phyloP scores from a whole-genome alignment of 2,888 invertebrate genomes.

The Cryptophagus acutangulus region DNA sequence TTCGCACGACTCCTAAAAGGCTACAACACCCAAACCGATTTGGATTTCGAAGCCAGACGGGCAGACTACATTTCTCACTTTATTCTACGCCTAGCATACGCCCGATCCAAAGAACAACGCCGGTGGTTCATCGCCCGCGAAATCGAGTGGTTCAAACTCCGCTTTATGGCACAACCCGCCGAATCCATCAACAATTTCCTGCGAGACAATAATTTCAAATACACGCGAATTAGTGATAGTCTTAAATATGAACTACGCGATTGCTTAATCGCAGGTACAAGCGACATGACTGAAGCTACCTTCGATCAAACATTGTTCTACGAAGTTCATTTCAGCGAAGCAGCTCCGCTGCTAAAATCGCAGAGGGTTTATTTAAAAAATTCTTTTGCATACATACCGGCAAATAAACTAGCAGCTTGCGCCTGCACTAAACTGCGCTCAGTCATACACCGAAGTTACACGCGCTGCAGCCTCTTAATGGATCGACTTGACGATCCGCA shows the following conservation, averaged over 20 bases:
- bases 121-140: slow-evolving; percentile 88
- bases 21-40: slow-evolving; percentile 50
- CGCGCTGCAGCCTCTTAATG: no score
- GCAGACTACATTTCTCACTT: slow-evolving; percentile 91
- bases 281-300: slow-evolving; percentile 51
- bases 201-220: slow-evolving; percentile 61
- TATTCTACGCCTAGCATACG: slow-evolving; percentile 86
- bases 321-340: slow-evolving; percentile 63
- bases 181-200: slow-evolving; percentile 60
- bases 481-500: no score
- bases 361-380: slow-evolving; percentile 73
- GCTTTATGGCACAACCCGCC: slow-evolving; percentile 60
- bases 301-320: slow-evolving; percentile 60
- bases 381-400: slow-evolving; percentile 86
- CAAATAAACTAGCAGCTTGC: slow-evolving; percentile 77
- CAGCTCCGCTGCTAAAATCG: slow-evolving; percentile 73
- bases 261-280: slow-evolving; percentile 59
- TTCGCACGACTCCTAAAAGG: slow-evolving; percentile 57
- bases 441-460: no score
- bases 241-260: slow-evolving; percentile 57
- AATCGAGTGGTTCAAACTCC: slow-evolving; percentile 80
- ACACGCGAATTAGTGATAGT: slow-evolving; percentile 57
- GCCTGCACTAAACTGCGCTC: no score
- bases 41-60: slow-evolving; percentile 62
- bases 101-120: slow-evolving; percentile 76